phyloP scores from a whole-genome alignment of 1,140 invertebrate genomes.

The Matsumurasca onukii region DNA sequence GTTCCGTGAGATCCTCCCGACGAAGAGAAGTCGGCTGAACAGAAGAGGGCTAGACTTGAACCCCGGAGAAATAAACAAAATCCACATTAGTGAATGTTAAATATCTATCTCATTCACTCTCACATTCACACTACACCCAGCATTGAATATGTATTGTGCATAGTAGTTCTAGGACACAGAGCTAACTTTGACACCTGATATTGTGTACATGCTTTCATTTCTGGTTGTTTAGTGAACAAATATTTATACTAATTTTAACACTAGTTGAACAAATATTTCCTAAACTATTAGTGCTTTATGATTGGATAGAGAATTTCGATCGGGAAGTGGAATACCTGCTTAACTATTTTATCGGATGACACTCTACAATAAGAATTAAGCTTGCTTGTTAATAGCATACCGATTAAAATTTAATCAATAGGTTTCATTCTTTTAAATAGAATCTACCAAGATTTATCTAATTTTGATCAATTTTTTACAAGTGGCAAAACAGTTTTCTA shows the following conservation, averaged over 20 bases:
- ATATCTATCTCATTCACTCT: constrained; percentile 23
- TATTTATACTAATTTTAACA: background rate
- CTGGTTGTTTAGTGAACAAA: background rate
- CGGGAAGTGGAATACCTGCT: too few species aligned
- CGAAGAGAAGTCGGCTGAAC: too few species aligned
- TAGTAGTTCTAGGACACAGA: background rate
- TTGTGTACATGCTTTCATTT: background rate
- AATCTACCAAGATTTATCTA: too few species aligned
- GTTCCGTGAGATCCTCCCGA: too few species aligned
- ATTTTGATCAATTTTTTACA: background rate
- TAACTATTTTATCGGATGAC: too few species aligned
- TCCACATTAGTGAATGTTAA: constrained; percentile 22
- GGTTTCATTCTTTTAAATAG: too few species aligned
- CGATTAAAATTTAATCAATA: too few species aligned
- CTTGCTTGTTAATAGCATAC: too few species aligned
- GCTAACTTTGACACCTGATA: background rate
- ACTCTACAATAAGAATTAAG: too few species aligned
- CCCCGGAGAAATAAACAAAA: constrained; percentile 23
- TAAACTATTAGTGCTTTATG: background rate
- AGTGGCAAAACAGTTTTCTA: background rate
- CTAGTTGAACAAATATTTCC: background rate
- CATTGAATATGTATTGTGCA: background rate
- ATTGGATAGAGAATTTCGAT: background rate
- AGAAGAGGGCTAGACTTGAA: background rate
- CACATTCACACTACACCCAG: constrained; percentile 22